phyloP scores from a whole-genome alignment of 2,797 vertebrate species.

The Mallotus villosus region DNA sequence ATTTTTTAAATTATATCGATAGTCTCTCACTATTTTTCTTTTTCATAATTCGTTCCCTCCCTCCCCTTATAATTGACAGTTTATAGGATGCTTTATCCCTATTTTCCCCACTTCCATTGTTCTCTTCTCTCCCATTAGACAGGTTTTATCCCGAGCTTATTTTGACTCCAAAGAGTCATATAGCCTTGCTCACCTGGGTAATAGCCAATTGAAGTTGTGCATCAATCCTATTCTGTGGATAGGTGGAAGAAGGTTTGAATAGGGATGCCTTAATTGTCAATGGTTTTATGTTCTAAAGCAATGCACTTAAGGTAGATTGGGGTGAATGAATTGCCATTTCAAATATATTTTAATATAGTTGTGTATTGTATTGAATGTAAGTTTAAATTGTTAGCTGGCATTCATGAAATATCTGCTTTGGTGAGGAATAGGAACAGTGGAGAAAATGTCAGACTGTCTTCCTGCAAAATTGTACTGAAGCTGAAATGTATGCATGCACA shows the following conservation, averaged over 20 bases:
- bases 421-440: too few relatives aligned
- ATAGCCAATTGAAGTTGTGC: neutral
- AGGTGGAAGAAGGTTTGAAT: neutral
- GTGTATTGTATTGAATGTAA: too few relatives aligned
- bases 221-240: neutral
- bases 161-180: neutral
- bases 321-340: neutral
- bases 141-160: neutral
- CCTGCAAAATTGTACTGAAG: too few relatives aligned
- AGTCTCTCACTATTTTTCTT: neutral
- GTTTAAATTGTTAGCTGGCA: too few relatives aligned
- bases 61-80: neutral
- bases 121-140: neutral
- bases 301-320: neutral
- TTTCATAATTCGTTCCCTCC: neutral
- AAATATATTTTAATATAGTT: neutral
- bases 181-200: neutral
- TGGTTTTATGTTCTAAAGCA: neutral
- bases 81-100: neutral
- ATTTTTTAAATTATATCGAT: neutral
- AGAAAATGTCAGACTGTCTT: too few relatives aligned
- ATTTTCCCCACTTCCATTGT: neutral
- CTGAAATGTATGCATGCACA: neutral
- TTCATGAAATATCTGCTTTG: too few relatives aligned
- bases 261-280: neutral